phyloP scores from a whole-genome alignment of 2,113 vertebrate species.

The Caranx ignobilis region DNA sequence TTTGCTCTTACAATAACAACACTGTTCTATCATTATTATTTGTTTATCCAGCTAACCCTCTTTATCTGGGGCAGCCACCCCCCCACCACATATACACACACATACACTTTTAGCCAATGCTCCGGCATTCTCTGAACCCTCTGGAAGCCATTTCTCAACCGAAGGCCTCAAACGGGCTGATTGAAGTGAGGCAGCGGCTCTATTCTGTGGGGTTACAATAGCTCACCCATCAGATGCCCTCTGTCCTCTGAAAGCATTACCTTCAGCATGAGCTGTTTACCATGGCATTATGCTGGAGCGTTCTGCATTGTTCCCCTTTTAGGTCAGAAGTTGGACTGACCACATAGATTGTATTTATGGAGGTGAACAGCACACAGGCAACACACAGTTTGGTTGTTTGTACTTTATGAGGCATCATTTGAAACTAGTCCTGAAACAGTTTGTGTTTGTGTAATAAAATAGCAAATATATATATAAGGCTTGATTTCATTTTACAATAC shows the following conservation, averaged over 20 bases:
- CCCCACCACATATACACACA: background rate
- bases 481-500: too few relatives aligned
- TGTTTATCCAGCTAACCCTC: slow-evolving; percentile 72
- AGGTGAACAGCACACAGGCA: background rate
- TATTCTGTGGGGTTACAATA: slow-evolving; percentile 65
- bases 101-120: slow-evolving; percentile 41
- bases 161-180: slow-evolving; percentile 40
- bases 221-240: slow-evolving; percentile 54
- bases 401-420: too few relatives aligned
- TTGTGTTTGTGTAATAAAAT: too few relatives aligned
- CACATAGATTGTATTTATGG: slow-evolving; percentile 20
- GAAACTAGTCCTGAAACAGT: too few relatives aligned
- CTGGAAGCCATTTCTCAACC: slow-evolving; percentile 68
- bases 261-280: slow-evolving; percentile 66
- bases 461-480: too few relatives aligned
- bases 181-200: slow-evolving; percentile 51
- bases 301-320: slow-evolving; percentile 69
- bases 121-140: slow-evolving; percentile 60
- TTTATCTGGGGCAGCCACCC: slow-evolving; percentile 71
- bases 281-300: slow-evolving; percentile 42
- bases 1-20: slow-evolving; percentile 77
- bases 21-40: slow-evolving; percentile 68
- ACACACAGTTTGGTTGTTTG: too few relatives aligned
- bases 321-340: slow-evolving; percentile 63
- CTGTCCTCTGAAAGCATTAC: slow-evolving; percentile 63